phyloP scores from a whole-genome alignment of 2,888 invertebrate species.

The Ypsolopha scabrella region DNA sequence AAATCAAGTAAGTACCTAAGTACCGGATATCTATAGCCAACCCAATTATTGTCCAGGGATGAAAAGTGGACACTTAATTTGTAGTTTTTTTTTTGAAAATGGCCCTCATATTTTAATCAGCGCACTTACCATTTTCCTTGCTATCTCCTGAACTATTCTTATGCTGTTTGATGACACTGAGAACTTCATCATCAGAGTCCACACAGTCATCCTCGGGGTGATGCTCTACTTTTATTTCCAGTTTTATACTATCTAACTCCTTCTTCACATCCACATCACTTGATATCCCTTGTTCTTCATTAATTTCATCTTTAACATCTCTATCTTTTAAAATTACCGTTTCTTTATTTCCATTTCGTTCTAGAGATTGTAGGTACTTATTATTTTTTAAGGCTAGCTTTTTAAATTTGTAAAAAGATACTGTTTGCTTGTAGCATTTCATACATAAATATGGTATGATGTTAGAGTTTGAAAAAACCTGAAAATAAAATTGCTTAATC shows the following conservation, averaged over 20 bases:
- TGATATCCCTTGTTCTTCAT: slow-evolving; percentile 10
- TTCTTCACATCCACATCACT: slow-evolving; percentile 18
- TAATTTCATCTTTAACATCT: slow-evolving; percentile 1
- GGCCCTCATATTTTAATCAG: not conserved
- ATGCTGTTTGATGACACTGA: slow-evolving; percentile 31
- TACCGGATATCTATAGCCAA: too few species aligned
- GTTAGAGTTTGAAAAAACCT: slow-evolving; percentile 30
- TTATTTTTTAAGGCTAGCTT: slow-evolving; percentile 36
- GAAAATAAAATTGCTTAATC: slow-evolving; percentile 11
- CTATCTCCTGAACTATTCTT: slow-evolving; percentile 1
- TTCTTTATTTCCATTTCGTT: not conserved
- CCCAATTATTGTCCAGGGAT: too few species aligned
- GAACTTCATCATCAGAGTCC: slow-evolving; percentile 41
- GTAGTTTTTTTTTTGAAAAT: not conserved
- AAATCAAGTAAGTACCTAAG: too few species aligned
- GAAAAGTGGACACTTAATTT: too few species aligned
- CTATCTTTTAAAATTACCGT: not conserved
- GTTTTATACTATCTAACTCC: slow-evolving; percentile 8
- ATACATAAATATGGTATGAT: slow-evolving; percentile 36
- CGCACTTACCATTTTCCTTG: slow-evolving; percentile 28
- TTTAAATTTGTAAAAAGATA: slow-evolving; percentile 43
- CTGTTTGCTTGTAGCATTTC: slow-evolving; percentile 38
- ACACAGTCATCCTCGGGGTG: slow-evolving; percentile 9
- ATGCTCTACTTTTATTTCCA: not conserved
- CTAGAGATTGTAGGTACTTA: slow-evolving; percentile 23